phyloP scores from a whole-genome alignment of 2,797 vertebrate genomes.

The Monodelphis domestica region DNA sequence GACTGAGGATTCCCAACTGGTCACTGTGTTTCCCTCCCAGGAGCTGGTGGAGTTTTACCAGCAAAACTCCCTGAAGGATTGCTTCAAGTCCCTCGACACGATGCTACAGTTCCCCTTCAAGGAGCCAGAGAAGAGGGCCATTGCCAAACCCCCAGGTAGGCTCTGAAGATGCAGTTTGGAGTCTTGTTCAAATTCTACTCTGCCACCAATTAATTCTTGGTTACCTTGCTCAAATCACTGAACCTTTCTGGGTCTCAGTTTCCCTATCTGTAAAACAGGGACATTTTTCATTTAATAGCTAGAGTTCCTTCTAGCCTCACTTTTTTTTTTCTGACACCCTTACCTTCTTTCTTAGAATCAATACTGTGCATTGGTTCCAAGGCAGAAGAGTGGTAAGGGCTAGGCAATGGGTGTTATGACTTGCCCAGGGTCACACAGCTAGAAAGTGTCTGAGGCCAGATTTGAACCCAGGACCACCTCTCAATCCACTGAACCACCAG shows the following conservation, averaged over 20 bases:
- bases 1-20: not conserved
- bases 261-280: not conserved
- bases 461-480: no score
- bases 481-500: no score
- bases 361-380: no score
- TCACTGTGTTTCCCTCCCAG: conserved; percentile 74
- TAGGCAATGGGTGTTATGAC: no score
- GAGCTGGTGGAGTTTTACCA: conserved; percentile 94
- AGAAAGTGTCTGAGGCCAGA: no score
- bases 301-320: not conserved
- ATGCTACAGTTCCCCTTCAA: conserved; percentile 89
- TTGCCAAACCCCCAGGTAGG: conserved; percentile 72
- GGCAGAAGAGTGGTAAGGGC: no score
- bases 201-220: not conserved
- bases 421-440: no score
- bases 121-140: conserved; percentile 87
- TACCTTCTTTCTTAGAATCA: no score
- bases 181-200: not conserved
- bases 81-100: conserved; percentile 93
- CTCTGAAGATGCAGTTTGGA: not conserved
- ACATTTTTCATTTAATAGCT: not conserved
- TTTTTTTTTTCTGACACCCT: no score
- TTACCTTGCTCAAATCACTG: not conserved
- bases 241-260: not conserved
- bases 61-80: conserved; percentile 92